Conservation (phyloP, 2,888 invertebrate species). For the Clivina fossor region DNA sequence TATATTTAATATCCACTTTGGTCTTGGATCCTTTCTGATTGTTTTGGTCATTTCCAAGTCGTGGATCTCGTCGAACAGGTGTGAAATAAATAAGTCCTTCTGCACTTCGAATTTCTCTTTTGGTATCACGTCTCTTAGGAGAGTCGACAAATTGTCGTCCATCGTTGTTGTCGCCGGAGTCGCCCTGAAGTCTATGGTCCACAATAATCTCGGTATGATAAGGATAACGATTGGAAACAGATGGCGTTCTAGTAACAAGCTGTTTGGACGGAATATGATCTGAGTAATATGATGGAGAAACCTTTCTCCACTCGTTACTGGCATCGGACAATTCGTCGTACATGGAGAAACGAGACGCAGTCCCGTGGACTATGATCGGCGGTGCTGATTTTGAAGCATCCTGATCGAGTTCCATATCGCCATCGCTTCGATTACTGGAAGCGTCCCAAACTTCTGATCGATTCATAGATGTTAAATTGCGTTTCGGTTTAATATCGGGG, state of each 20-base stretch:
- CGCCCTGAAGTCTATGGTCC: slow-evolving; percentile 12
- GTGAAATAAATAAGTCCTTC: slow-evolving; percentile 57
- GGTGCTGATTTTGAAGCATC: slow-evolving; percentile 49
- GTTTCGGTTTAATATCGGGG: slow-evolving; percentile 45
- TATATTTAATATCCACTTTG: slow-evolving; percentile 18
- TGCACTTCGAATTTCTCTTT: slow-evolving; percentile 35
- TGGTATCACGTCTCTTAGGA: slow-evolving; percentile 8
- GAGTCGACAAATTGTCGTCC: slow-evolving; percentile 6
- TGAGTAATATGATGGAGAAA: slow-evolving; percentile 10
- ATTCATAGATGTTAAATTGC: slow-evolving; percentile 10
- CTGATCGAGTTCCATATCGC: slow-evolving; percentile 49
- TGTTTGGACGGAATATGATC: slow-evolving; percentile 20
- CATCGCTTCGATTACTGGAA: slow-evolving; percentile 23
- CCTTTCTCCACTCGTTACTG: slow-evolving; percentile 36
- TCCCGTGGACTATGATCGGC: slow-evolving; percentile 44
- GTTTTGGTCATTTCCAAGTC: slow-evolving; percentile 7
- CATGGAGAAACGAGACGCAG: slow-evolving; percentile 36
- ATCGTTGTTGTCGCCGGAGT: background rate
- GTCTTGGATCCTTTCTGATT: slow-evolving; percentile 12
- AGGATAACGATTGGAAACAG: slow-evolving; percentile 15
- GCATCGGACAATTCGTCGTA: slow-evolving; percentile 40
- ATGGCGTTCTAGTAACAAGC: slow-evolving; percentile 20
- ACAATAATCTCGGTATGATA: slow-evolving; percentile 20
- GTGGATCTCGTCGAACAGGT: slow-evolving; percentile 54
- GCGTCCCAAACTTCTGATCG: slow-evolving; percentile 10